phyloP scores from a whole-genome alignment of 1,140 invertebrate genomes.

The Acromyrmex heyeri region DNA sequence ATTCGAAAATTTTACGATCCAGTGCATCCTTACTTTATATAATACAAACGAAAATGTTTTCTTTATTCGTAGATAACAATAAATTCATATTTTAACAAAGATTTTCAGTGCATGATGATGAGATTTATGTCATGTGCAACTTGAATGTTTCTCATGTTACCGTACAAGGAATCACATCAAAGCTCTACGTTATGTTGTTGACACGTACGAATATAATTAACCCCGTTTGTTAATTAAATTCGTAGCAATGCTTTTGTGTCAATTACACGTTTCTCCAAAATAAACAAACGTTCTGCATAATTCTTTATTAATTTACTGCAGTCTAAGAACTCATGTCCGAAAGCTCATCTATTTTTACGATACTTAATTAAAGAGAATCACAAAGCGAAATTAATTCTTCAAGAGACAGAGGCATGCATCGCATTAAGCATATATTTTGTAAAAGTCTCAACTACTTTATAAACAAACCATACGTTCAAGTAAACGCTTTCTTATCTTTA shows the following conservation, averaged over 20 bases:
- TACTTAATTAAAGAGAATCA: constrained; percentile 38
- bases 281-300: constrained; percentile 25
- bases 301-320: constrained; percentile 34
- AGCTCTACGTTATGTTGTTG: background rate
- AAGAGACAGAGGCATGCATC: background rate
- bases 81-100: background rate
- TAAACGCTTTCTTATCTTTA: background rate
- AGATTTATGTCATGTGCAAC: background rate
- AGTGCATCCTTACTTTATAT: no score
- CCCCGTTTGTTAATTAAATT: constrained; percentile 42
- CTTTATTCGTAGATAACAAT: background rate
- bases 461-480: background rate
- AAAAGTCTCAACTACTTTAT: background rate
- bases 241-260: constrained; percentile 26
- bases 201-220: constrained; percentile 39
- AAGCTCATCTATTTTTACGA: background rate
- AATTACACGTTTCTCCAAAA: constrained; percentile 5
- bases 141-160: background rate
- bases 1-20: no score
- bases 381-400: constrained; percentile 21
- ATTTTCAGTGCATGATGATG: background rate
- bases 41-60: background rate
- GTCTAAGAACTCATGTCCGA: no score
- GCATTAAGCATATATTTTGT: background rate
- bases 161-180: background rate